Base-by-base conservation (phyloP, 2,797 vertebrate genomes). In the Halcyon leucocephala region DNA sequence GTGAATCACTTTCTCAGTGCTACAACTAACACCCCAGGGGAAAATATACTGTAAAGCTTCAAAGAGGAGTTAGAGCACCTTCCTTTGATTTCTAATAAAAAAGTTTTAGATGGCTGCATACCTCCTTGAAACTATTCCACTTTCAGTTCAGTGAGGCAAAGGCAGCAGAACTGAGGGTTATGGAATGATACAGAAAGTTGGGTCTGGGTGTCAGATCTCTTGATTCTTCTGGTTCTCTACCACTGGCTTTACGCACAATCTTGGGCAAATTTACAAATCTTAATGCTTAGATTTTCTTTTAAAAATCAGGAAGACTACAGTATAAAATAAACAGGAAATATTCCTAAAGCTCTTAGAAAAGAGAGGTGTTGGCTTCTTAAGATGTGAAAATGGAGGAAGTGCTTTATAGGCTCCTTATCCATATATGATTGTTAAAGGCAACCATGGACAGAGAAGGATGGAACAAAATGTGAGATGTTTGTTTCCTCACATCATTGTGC, bases 351-450 rank as follows among this genome's bases (percentile, higher is more conserved):
- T 82, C 55, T 54, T 69, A 15, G 7, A 46, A 60, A 73, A 74
- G 28, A 35, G 17, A 51, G n/a, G 42, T 41, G 20, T 55, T 83
- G 58, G 12, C 14, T 83, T 65, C 35, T 52, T 37, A 44, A 65
- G 55, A 54, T n/a, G 22, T 80, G 35, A 52, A 77, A 83, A 37
- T 14, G 24, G 17, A 70, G 19, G 29, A 66, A 65, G 46, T 10
- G 2, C n/a, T 21, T 44, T 57, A 41, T 19, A 39, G 20, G 17
- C 10, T 60, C 28, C 14, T 54, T 42, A 41, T 44, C 20, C 31
- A n/a, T 29, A n/a, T 9, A 39, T 3, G 31, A 9, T 21, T 1
- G 1, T 19, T 46, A 13, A 51, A 46, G 35, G 37, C 0, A 0
- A 20, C 6, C 15, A 12, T 2, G 35, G 46, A 33, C 8, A 76